Conservation (phyloP, 2,797 vertebrate genomes). For the Tenualosa thibaudeaui region DNA sequence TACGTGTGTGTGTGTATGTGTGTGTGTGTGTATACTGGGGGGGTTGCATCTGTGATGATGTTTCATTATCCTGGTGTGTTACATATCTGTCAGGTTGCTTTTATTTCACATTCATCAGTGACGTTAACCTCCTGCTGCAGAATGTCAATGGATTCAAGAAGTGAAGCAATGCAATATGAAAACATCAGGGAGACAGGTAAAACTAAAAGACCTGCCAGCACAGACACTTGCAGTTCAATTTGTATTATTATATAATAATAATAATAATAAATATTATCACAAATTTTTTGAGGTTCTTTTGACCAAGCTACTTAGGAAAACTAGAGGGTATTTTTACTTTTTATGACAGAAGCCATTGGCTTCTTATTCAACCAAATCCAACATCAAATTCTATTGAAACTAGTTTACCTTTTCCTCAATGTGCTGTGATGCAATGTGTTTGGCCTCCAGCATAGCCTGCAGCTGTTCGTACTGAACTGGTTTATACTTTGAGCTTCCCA, state of each 20-base stretch:
- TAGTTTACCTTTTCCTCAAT: constrained; percentile 81
- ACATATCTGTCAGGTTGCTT: constrained; percentile 16
- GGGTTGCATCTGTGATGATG: constrained; percentile 13
- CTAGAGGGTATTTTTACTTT: not conserved
- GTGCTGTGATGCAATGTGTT: constrained; percentile 74
- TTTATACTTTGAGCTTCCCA: constrained; percentile 77
- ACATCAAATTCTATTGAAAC: not conserved
- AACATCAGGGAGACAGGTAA: not conserved
- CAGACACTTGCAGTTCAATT: not conserved
- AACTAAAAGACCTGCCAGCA: constrained; percentile 33
- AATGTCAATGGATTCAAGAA: not conserved
- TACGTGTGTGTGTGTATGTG: constrained; percentile 10
- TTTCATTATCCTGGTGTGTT: constrained; percentile 22
- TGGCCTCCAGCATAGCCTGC: constrained; percentile 75
- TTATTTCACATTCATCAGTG: not conserved
- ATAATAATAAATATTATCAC: not conserved
- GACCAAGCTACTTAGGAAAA: not conserved
- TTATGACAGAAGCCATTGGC: not conserved
- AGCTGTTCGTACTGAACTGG: constrained; percentile 80
- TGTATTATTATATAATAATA: too few relatives aligned
- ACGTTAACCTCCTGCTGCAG: not conserved
- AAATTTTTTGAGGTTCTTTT: not conserved
- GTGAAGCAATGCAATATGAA: not conserved
- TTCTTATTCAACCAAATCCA: not conserved
- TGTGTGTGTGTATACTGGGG: not conserved